Percentiles rank a stretch among this genome's conserved stretches.
phyloP scores from a whole-genome alignment of 2,888 invertebrate genomes.

The Dascillus cervinus region DNA sequence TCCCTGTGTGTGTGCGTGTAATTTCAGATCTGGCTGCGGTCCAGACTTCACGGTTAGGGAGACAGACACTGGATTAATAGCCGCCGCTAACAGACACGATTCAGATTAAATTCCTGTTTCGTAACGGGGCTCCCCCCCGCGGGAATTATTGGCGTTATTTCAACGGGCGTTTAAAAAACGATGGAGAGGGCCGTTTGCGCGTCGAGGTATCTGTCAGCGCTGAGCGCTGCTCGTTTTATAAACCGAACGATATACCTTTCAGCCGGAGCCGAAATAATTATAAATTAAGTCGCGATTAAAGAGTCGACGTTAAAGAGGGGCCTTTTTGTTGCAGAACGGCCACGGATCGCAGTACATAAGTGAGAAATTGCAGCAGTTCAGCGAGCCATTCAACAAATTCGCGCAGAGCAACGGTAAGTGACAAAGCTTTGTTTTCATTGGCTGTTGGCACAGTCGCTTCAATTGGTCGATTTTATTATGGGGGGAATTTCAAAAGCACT shows the following conservation, averaged over 20 bases:
- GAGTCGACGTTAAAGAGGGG: conserved; percentile 2
- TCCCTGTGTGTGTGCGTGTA: conserved; percentile 4
- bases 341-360: conserved; percentile 43
- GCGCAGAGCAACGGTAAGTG: conserved; percentile 46
- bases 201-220: conserved; percentile 20
- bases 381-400: conserved; percentile 46
- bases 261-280: conserved; percentile 20
- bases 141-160: conserved; percentile 22
- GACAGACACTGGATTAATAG: conserved; percentile 21
- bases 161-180: conserved; percentile 20
- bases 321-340: conserved; percentile 33
- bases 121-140: conserved; percentile 20
- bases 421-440: too few species aligned
- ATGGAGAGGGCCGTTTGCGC: conserved; percentile 13
- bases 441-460: too few species aligned
- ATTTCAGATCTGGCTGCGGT: conserved; percentile 14
- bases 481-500: too few species aligned
- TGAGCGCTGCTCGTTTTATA: conserved; percentile 21
- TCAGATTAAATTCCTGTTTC: conserved; percentile 24
- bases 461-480: too few species aligned
- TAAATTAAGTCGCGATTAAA: conserved; percentile 22
- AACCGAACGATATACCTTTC: conserved; percentile 25
- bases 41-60: conserved; percentile 10
- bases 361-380: conserved; percentile 46
- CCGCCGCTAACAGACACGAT: conserved; percentile 18